Evolutionary conservation across 92 coral and sea anemone genomes (phyloP), one percentile per base, ranked within the genome.

Genomic region (Porites lobata): DNA sequence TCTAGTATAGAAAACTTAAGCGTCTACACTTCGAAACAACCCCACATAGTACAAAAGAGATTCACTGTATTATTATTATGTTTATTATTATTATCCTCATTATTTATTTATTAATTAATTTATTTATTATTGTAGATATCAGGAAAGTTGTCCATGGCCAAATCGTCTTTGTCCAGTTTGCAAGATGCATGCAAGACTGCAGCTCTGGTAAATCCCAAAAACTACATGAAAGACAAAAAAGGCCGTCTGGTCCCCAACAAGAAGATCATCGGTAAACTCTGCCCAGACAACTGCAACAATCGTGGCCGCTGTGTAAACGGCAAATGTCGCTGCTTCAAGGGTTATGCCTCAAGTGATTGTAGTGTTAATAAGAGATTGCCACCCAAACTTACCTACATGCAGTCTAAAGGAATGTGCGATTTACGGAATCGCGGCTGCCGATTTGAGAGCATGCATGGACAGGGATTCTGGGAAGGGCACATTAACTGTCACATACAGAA

Each of bases 351-450:
- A 9, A 78, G 86, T 81, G 98, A 95, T 65, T 95, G 98, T 64
- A 93, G 96, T 21, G 79, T 95, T 14, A 67, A 69, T 9, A 88
- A 87, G 86, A 93, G 86, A 50, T 71, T 57, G 13, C 93, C 98
- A 15, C 98, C 98, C 1, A 92, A 91, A 65, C 86, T 93, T 0
- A 79, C 59, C 9, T 93, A 91, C 8, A 69, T 91, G 29, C 98
- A 95, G 68, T 93, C 96, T 22, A 95, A 93, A 78, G 98, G 98
- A 86, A 47, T 95, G 52, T 95, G 98, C 56, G 90, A 95, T 79
- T 71, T 88, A 65, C 80, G 96, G 17, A 95, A 89, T 17, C 90
- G 98, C 24, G 82, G 72, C 1, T 95, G 98, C 85, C 91, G 92
- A 19, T 93, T 72, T 65, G 89, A 85, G 38, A 95, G 98, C 78